Evolutionary conservation across 2,888 invertebrate genomes (phyloP), one percentile per base, ranked within the genome.

Genomic region (Cotesia congregata): DNA sequence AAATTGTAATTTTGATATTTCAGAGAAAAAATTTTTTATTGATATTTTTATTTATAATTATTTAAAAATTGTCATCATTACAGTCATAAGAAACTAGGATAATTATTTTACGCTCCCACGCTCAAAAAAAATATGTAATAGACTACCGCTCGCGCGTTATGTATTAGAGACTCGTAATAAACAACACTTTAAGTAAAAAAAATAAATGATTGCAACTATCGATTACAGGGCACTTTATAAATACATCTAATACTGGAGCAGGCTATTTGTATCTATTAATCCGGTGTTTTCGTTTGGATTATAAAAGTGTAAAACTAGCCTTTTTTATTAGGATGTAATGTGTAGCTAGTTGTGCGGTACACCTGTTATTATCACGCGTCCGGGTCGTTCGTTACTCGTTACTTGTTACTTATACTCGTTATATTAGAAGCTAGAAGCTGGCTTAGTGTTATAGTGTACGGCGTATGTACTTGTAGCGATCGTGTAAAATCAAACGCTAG

Each of bases 281-380:
- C 62, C 15, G 15, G 20, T 62, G 20, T 62, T 62, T 62, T 62
- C 17, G 20, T 62, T 15, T 62, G 15, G 20, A 62, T 17, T 15
- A 62, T 15, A 20, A 62, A 62, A 20, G 6, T 62, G 2, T 64
- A 38, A 40, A 64, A 64, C 20, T 39, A 72, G 40, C 15, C 17
- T 65, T 17, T 50, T 50, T 50, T 50, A 50, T 9, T 50, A 12
- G 9, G 50, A 38, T 20, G 41, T 40, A 41, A 62, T 62, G 17
- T 62, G 12, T 59, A 39, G 38, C 40, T 60, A 5, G 71, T 82
- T 78, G 67, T 78, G 67, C 70, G 77, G 79, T 72, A 80, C 77
- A 83, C 80, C 81, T 72, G 60, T 84, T 82, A 84, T 84, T 84
- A 85, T 80, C 69, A 72, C 79, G 77, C 79, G 80, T 80, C 78